These are phyloP conservation scores for Trichomalopsis sarcophagae DNA, from an alignment of 1,140 invertebrate genomes.

Conservation along the genomic window DNA sequence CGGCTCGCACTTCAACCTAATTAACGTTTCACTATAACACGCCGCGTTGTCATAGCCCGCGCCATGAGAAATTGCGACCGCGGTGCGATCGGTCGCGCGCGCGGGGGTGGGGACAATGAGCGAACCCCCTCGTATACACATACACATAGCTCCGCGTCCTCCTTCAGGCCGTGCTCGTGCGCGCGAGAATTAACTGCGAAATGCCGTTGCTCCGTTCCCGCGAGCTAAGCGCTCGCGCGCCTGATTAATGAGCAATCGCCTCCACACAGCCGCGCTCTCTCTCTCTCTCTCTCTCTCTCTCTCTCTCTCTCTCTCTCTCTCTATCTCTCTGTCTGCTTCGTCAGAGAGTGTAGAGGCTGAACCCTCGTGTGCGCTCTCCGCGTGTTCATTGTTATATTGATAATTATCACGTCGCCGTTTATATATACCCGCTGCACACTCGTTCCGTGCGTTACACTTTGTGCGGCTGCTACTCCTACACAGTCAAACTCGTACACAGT, in stretches of 20 bases:
- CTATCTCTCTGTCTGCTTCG: too few relatives aligned
- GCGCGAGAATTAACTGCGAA: conserved; percentile 40
- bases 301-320: too few relatives aligned
- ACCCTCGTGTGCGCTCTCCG: neutral
- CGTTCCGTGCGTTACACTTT: neutral
- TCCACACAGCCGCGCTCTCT: neutral
- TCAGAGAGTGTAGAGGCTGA: neutral
- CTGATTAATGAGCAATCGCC: conserved; percentile 44
- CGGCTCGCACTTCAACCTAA: neutral
- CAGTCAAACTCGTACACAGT: neutral
- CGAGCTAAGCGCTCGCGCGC: conserved; percentile 6
- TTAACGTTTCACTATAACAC: conserved; percentile 43
- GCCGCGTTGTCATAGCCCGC: conserved; percentile 8
- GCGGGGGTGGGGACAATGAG: neutral
- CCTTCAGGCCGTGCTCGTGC: conserved; percentile 1
- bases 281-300: too few relatives aligned
- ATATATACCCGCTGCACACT: neutral
- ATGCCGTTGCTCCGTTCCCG: conserved; percentile 37
- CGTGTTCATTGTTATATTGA: conserved; percentile 45
- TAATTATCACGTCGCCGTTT: conserved; percentile 45
- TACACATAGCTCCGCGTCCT: conserved; percentile 28
- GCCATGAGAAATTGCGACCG: conserved; percentile 26
- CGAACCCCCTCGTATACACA: neutral
- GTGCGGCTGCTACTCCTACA: neutral
- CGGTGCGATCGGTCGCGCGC: neutral